Conservation (phyloP, 2,888 invertebrate genomes). For the Athalia rosae region DNA sequence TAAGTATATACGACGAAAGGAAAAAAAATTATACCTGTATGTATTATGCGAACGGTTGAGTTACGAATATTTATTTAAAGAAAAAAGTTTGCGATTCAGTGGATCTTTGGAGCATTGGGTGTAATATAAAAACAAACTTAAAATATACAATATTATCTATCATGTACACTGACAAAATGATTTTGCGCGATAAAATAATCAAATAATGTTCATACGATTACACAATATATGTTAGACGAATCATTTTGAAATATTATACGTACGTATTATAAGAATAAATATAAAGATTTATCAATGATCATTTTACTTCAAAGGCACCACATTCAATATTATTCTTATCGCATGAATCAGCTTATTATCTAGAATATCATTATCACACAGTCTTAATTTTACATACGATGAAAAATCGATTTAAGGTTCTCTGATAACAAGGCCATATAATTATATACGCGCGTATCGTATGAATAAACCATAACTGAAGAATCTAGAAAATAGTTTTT, state of each 20-base stretch:
- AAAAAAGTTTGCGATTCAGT: slow-evolving; percentile 57
- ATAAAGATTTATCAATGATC: slow-evolving; percentile 46
- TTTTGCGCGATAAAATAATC: too few relatives aligned
- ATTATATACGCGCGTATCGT: neutral
- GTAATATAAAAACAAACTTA: neutral
- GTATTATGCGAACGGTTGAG: slow-evolving; percentile 21
- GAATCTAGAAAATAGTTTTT: too few relatives aligned
- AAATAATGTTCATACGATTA: too few relatives aligned
- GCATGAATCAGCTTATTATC: slow-evolving; percentile 37
- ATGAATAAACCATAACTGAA: too few relatives aligned
- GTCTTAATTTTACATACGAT: slow-evolving; percentile 22
- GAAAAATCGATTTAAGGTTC: neutral
- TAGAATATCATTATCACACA: slow-evolving; percentile 36
- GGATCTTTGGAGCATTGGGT: slow-evolving; percentile 61
- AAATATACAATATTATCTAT: too few relatives aligned
- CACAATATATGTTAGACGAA: too few relatives aligned
- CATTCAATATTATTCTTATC: slow-evolving; percentile 20
- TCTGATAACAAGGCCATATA: neutral
- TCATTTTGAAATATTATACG: neutral
- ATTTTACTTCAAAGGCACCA: slow-evolving; percentile 42
- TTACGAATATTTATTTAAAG: slow-evolving; percentile 61
- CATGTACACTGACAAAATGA: too few relatives aligned
- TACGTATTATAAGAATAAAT: slow-evolving; percentile 56
- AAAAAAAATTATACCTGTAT: neutral
- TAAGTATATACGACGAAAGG: neutral